phyloP scores from a whole-genome alignment of 2,888 invertebrate species.

The Drosophila atripex region DNA sequence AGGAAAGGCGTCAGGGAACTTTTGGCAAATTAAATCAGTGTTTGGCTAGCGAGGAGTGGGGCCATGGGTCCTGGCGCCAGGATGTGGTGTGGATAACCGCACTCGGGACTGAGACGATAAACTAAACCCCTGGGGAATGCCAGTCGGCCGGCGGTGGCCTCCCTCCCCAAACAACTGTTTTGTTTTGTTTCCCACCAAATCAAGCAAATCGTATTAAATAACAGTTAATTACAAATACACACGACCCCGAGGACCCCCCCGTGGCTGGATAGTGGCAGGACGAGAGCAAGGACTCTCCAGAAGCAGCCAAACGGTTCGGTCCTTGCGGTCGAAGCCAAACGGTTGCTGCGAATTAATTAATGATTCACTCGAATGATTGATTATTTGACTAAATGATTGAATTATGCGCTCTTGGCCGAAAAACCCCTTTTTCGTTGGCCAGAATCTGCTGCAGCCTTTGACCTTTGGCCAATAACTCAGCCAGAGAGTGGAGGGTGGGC shows the following conservation, averaged over 20 bases:
- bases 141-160: too few species aligned
- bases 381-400: conserved; percentile 70
- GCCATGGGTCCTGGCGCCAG: neutral
- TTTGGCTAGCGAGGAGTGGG: conserved; percentile 18
- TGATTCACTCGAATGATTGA: conserved; percentile 73
- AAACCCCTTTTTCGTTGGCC: neutral
- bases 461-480: conserved; percentile 71
- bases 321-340: conserved; percentile 65
- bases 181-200: conserved; percentile 51
- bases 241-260: conserved; percentile 12
- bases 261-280: too few species aligned
- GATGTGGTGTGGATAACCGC: conserved; percentile 26
- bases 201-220: conserved; percentile 75
- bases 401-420: conserved; percentile 57
- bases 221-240: conserved; percentile 73
- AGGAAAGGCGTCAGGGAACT: conserved; percentile 63
- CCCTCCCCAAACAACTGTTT: conserved; percentile 23
- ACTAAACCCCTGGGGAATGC: neutral
- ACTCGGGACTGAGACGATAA: conserved; percentile 11
- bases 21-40: conserved; percentile 71
- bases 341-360: conserved; percentile 69
- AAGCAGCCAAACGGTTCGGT: neutral
- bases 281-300: conserved; percentile 3
- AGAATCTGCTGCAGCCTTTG: conserved; percentile 54
- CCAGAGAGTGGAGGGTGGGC: conserved; percentile 4